Evolutionary conservation across 1,140 invertebrate genomes (phyloP), one percentile per base, ranked within the genome.

Genomic region (Coelopa frigida): DNA sequence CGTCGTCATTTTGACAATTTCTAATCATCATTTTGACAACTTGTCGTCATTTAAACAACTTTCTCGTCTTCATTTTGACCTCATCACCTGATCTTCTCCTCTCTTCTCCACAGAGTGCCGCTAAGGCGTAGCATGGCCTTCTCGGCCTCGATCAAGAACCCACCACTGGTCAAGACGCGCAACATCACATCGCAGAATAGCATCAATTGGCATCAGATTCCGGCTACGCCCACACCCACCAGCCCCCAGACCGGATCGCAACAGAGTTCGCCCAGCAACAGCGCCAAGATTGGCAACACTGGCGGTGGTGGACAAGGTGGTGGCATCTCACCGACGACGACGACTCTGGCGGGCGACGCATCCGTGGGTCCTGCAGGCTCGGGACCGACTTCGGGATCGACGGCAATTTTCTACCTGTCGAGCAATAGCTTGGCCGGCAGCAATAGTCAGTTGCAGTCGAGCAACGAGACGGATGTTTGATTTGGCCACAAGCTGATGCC

Each of bases 111-210:
- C 20, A 70, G 67, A 58, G 78, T 80, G 15, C 80, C 81, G 38
- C 68, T 85, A 27, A 70, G 81, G 50, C 70, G 84, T 43, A 78
- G 80, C 17, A 74, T 82, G 51, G 83, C 84, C 23, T 76, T 85
- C 42, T 68, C 67, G 42, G 61, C 59, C 32, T 63, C 67, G 27
- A 79, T 79, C 10, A 78, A 82, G 49, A 86, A 87, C 69, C 84
- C 84, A 37, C 84, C 84, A 4, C 68, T 87, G 47, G 71, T 83
- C 43, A 85, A 85, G 67, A 83, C 81, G 11, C 72, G 82, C 39
- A 69, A 70, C 27, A 63, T 70, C 14, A 68, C 61, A 21, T 70
- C 67, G 48, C 77, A 81, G 53, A 67, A 61, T 51, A 70, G 67
- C 58, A 58, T 69, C 55, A 64, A 68, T 49, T 69, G 62, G 65